phyloP scores from a whole-genome alignment of 2,113 vertebrate species.

The Cranoglanis bouderius region DNA sequence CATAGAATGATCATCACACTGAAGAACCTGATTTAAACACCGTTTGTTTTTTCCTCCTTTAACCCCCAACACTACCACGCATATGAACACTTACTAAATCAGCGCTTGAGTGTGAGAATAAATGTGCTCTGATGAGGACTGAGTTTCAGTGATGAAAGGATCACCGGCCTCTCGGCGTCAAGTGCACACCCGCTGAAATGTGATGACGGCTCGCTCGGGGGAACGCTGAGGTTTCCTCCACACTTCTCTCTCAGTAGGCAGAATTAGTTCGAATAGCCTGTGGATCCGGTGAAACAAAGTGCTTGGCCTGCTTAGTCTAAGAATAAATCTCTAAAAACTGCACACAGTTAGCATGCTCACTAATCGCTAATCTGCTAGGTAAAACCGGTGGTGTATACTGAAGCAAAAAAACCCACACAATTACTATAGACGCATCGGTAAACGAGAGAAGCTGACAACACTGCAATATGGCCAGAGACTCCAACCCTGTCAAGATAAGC shows the following conservation, averaged over 20 bases:
- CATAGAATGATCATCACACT: background rate
- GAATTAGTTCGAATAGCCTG: conserved; percentile 17
- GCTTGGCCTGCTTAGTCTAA: background rate
- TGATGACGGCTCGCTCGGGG: conserved; percentile 37
- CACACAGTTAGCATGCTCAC: background rate
- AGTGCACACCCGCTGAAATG: conserved; percentile 32
- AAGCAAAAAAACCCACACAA: background rate
- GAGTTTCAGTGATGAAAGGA: conserved; percentile 32
- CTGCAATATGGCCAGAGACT: conserved; percentile 21
- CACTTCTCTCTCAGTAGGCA: conserved; percentile 2
- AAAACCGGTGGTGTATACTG: background rate
- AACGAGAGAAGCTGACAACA: conserved; percentile 32
- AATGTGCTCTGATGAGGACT: conserved; percentile 12
- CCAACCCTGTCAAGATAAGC: conserved; percentile 38
- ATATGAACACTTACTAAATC: background rate
- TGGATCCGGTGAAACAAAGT: background rate
- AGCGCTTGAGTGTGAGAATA: background rate
- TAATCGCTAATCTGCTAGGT: conserved; percentile 23
- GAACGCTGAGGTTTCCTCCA: conserved; percentile 18
- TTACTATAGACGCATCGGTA: background rate
- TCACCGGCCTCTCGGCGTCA: conserved; percentile 1
- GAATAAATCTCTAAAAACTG: conserved; percentile 5
- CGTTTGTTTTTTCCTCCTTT: background rate
- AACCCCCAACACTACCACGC: background rate
- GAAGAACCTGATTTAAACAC: background rate